Evolutionary conservation across 2,888 invertebrate genomes (phyloP), one percentile per base, ranked within the genome.

Genomic region (Leptura quadrifasciata): DNA sequence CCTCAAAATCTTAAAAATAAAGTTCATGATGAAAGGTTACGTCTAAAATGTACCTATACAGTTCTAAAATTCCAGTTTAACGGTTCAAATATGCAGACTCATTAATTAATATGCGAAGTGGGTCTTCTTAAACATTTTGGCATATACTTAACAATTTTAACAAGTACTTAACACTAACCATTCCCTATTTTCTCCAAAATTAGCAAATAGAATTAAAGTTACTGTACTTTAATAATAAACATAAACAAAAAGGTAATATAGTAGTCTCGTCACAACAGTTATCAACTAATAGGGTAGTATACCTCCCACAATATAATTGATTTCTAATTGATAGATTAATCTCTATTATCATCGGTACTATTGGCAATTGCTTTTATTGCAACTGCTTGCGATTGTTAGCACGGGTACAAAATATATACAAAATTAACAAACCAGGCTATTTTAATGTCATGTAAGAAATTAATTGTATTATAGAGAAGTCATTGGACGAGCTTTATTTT

Each of bases 171-270:
- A n/a, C 47, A 47, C 47, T 31, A 8, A 31, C 27, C 5, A n/a
- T 15, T n/a, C n/a, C 17, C n/a, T 47, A 47, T n/a, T 15, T 47
- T 12, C 47, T n/a, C 3, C 47, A n/a, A 47, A 47, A 47, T 47
- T 47, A 47, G 47, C 47, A 5, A 15, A 47, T 39, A 15, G 15
- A 39, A 39, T 39, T 39, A 39, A 12, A 39, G n/a, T 47, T 47
- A 47, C 47, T 47, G 47, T 47, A 47, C 47, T 47, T 47, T 47
- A 47, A 47, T 47, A 15, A n/a, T n/a, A 47, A n/a, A 47, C n/a
- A n/a, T n/a, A 47, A 47, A 47, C 47, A n/a, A 12, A 47, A n/a
- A 47, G 12, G 47, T 47, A 12, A 47, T 47, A n/a, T n/a, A 47
- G n/a, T 47, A n/a, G n/a, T 47, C 47, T 47, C n/a, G 47, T 47